Base-by-base conservation (phyloP, 2,888 invertebrate species). In the Antitype chi region DNA sequence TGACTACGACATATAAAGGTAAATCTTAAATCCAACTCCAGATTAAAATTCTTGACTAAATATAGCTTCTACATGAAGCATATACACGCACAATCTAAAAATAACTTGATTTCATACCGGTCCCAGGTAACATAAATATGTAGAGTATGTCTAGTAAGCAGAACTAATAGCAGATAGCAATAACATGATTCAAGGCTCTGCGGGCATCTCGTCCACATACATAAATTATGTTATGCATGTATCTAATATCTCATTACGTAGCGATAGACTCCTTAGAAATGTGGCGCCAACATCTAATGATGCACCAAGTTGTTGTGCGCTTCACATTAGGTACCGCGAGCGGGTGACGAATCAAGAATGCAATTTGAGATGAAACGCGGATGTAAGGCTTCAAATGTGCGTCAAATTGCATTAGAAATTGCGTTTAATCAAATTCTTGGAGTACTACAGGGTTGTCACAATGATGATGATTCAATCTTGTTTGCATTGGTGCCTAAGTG, bases 201-300 rank as follows among this genome's bases (percentile, higher is more conserved):
- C 93, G 87, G 93, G 92, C 85, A 87, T 71, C 89, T 89, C 89
- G 91, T 93, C 92, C 92, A 88, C 91, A 92, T 90, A 88, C 85
- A 87, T 88, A 85, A 82, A 82, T 82, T 85, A 82, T 77, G 70
- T 80, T 85, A 77, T 68, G 62, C 76, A 76, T 78, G 91, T 92
- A 93, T 93, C 92, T 91, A 90, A 91, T 93, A 93, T 94, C 92
- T 92, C 90, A 91, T 93, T 95, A 93, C 93, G 91, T 85, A 86
- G 84, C 86, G 87, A 90, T 89, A 91, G 79, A 80, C 84, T 88
- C 86, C 84, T 88, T 86, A 83, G 84, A 89, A 86, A 71, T 80
- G 77, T 85, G 91, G 89, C 89, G 90, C 91, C 90, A 85, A 52
- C 83, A 73, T 76, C 85, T 88, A 89, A 89, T 88, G 85, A 88